Conservation (phyloP, 2,888 invertebrate genomes). For the Apamea anceps region DNA sequence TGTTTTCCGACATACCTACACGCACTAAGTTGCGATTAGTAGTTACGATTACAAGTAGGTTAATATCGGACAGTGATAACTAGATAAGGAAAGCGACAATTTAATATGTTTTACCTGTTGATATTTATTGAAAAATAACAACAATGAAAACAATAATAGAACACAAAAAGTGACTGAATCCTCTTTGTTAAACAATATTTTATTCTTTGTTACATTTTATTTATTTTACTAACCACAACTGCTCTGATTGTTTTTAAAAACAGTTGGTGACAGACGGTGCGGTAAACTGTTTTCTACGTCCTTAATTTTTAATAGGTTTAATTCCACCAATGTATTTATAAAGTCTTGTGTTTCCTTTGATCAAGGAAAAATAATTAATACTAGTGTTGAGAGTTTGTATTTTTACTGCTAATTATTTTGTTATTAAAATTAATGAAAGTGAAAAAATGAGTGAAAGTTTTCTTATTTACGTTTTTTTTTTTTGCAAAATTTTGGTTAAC, state of each 20-base stretch:
- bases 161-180: constrained; percentile 20
- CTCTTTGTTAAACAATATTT: constrained; percentile 12
- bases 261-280: neutral
- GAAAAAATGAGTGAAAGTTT: neutral
- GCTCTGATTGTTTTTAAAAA: constrained; percentile 7
- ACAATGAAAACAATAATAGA: constrained; percentile 7
- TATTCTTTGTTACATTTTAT: constrained; percentile 13
- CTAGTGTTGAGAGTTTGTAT: neutral
- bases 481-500: no score
- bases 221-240: constrained; percentile 15
- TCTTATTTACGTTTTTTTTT: neutral
- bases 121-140: neutral
- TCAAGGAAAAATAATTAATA: neutral
- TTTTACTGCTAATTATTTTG: neutral
- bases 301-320: neutral
- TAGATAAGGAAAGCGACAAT: constrained; percentile 19
- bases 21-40: no score
- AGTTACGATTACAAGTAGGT: neutral
- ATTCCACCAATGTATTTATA: neutral
- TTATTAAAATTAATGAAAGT: neutral
- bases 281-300: neutral
- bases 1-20: no score
- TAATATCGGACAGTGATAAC: neutral
- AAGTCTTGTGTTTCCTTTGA: neutral
- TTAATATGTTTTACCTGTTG: constrained; percentile 27